Conservation (phyloP, 2,888 invertebrate species). For the Sesia apiformis region DNA sequence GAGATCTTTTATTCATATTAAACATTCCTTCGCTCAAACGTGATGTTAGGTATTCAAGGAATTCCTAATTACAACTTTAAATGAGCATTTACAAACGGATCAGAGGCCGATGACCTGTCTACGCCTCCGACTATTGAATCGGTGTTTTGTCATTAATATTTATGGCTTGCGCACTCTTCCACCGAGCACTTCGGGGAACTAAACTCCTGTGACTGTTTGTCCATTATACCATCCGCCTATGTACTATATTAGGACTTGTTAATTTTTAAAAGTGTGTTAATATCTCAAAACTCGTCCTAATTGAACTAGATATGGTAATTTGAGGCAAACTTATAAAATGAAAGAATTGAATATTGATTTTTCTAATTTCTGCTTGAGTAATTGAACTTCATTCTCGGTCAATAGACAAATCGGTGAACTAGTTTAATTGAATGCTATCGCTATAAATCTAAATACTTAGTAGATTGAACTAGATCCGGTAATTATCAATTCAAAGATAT, state of each 20-base stretch:
- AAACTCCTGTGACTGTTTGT: conserved; percentile 44
- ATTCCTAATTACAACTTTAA: conserved; percentile 56
- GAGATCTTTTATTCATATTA: conserved; percentile 28
- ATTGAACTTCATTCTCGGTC: too few species aligned
- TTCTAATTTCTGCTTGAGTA: too few species aligned
- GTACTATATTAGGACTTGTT: conserved; percentile 2
- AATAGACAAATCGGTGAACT: too few species aligned
- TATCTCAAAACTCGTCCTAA: neutral
- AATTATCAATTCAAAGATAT: neutral
- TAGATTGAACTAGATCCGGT: neutral
- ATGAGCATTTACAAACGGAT: conserved; percentile 57
- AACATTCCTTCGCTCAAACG: conserved; percentile 23
- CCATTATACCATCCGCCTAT: conserved; percentile 33
- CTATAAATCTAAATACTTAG: neutral
- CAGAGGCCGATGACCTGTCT: conserved; percentile 61
- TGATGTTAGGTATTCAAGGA: conserved; percentile 30
- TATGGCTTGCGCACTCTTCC: conserved; percentile 52
- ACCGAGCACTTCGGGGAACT: conserved; percentile 52
- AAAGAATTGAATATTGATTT: neutral
- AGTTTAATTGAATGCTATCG: too few species aligned
- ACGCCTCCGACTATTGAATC: conserved; percentile 46
- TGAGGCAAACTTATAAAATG: neutral
- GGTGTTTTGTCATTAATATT: conserved; percentile 66
- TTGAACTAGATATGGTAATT: neutral
- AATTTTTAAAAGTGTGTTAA: neutral